phyloP scores from a whole-genome alignment of 2,797 vertebrate species.

The Myiotriccus ornatus region DNA sequence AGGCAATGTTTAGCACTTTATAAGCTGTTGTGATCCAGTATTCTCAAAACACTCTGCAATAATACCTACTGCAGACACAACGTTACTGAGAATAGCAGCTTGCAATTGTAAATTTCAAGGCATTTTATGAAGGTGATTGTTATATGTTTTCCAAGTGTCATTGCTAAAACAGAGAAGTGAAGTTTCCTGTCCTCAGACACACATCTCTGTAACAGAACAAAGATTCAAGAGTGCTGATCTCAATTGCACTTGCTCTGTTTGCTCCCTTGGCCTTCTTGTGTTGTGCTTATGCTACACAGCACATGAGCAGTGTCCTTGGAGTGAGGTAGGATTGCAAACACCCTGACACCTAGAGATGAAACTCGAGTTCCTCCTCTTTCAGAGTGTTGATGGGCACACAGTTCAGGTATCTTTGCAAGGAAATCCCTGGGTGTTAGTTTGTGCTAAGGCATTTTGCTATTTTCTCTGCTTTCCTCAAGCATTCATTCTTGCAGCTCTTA shows the following conservation, averaged over 20 bases:
- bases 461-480: background rate
- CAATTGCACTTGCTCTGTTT: background rate
- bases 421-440: background rate
- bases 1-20: background rate
- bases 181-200: background rate
- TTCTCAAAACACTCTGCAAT: background rate
- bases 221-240: fast-evolving
- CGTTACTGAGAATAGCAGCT: background rate
- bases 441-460: background rate
- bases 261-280: background rate
- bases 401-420: background rate
- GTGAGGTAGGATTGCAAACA: background rate
- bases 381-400: background rate
- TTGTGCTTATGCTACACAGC: fast-evolving
- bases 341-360: background rate
- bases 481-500: background rate
- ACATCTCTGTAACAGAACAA: background rate
- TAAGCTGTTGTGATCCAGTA: background rate
- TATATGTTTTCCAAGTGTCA: background rate
- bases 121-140: background rate
- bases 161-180: background rate
- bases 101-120: background rate
- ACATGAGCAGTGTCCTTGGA: background rate
- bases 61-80: background rate
- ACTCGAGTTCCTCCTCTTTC: background rate